Percentiles rank a stretch among this genome's conserved stretches.
These are phyloP conservation scores for Acronicta alni DNA, from an alignment of 2,888 invertebrate species.

Conservation along the genomic window DNA sequence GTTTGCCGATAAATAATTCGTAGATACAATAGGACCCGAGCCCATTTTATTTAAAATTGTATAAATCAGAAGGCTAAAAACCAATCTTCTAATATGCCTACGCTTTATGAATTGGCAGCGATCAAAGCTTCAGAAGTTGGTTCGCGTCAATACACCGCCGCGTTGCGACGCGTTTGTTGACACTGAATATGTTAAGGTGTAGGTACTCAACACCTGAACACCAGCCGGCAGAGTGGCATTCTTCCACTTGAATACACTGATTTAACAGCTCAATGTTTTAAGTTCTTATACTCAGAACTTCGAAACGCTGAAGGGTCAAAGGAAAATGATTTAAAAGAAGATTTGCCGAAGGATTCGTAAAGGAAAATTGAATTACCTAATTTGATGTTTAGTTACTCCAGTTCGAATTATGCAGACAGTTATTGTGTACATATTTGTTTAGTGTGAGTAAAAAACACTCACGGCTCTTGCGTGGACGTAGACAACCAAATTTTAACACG, in stretches of 20 bases:
- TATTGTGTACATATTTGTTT: too few species aligned
- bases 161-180: constrained; percentile 11
- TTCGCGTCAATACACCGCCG: constrained; percentile 30
- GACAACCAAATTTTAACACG: not conserved
- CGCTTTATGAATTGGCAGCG: constrained; percentile 36
- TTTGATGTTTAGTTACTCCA: constrained; percentile 33
- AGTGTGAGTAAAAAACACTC: not conserved
- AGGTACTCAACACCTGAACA: constrained; percentile 10
- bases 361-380: constrained; percentile 40
- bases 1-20: too few species aligned
- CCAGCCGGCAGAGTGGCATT: constrained; percentile 7
- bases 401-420: constrained; percentile 13
- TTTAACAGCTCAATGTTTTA: constrained; percentile 35
- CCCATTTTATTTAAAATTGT: not conserved
- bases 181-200: constrained; percentile 22
- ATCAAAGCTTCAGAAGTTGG: constrained; percentile 36
- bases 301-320: constrained; percentile 29
- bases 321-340: constrained; percentile 33
- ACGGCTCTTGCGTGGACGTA: not conserved
- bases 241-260: constrained; percentile 28
- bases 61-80: not conserved
- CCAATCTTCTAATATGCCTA: not conserved
- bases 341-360: constrained; percentile 27
- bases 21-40: too few species aligned
- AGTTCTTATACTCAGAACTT: constrained; percentile 28